phyloP scores from a whole-genome alignment of 2,797 vertebrate genomes.

The Acomys russatus region DNA sequence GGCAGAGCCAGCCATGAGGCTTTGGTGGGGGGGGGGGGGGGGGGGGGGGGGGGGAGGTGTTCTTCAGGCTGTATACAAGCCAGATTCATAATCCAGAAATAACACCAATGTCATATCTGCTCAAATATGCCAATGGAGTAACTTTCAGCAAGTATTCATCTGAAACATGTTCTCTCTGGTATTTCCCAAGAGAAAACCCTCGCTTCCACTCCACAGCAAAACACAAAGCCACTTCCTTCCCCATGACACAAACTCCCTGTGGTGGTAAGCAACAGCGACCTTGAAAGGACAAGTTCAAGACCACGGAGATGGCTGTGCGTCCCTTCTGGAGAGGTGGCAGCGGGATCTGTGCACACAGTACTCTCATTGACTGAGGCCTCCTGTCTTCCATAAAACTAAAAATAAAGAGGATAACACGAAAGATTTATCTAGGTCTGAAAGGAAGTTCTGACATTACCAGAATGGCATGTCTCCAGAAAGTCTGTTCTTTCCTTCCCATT shows the following conservation, averaged over 20 bases:
- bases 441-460: slow-evolving; percentile 78
- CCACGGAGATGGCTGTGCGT: not conserved
- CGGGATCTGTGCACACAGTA: not conserved
- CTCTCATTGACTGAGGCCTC: slow-evolving; percentile 59
- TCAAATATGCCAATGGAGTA: not conserved
- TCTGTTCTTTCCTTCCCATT: slow-evolving; percentile 65
- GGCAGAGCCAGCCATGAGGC: not conserved
- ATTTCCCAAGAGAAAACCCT: not conserved
- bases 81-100: not conserved
- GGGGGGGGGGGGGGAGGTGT: too few species aligned
- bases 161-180: slow-evolving; percentile 27
- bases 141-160: slow-evolving; percentile 51
- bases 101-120: not conserved
- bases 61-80: accelerated
- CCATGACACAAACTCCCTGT: not conserved
- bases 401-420: slow-evolving; percentile 81
- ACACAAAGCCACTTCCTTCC: not conserved
- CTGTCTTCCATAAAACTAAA: slow-evolving; percentile 78
- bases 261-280: not conserved
- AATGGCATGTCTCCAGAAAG: slow-evolving; percentile 76
- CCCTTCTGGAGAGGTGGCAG: slow-evolving; percentile 20
- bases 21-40: not conserved
- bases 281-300: not conserved
- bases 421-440: slow-evolving; percentile 75
- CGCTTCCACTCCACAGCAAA: slow-evolving; percentile 17